These are phyloP conservation scores for Dendrolimus houi DNA, from an alignment of 2,888 invertebrate genomes.

Conservation along the genomic window DNA sequence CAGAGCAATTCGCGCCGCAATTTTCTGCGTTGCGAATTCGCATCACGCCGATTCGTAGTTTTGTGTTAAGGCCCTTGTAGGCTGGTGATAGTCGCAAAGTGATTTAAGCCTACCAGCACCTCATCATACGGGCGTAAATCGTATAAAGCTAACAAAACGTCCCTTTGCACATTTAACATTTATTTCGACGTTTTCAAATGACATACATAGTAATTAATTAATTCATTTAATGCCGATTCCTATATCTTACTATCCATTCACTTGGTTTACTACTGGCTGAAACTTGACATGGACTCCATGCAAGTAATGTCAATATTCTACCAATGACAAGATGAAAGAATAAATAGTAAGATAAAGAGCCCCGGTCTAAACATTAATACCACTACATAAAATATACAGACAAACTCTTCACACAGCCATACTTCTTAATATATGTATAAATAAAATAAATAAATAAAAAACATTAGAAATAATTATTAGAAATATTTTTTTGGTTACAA, in stretches of 20 bases:
- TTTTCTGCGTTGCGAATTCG: neutral
- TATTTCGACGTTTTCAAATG: no score
- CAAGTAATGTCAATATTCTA: no score
- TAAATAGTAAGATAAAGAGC: no score
- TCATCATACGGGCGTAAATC: slow-evolving; percentile 26
- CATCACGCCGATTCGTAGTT: slow-evolving; percentile 7
- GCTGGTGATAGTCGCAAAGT: neutral
- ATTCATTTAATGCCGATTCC: no score
- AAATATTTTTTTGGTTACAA: slow-evolving; percentile 64
- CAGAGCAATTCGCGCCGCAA: neutral
- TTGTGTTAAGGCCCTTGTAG: neutral
- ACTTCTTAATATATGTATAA: slow-evolving; percentile 52
- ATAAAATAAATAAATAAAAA: slow-evolving; percentile 48
- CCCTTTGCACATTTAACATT: no score
- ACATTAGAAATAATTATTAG: slow-evolving; percentile 46
- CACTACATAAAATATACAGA: slow-evolving; percentile 52
- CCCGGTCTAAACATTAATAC: no score
- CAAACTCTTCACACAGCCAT: slow-evolving; percentile 70
- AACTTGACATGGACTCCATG: no score
- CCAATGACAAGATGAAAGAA: no score
- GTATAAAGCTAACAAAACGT: no score
- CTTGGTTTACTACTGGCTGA: no score
- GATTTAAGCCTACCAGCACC: slow-evolving; percentile 57
- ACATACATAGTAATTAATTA: no score
- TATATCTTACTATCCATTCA: no score